phyloP scores from a whole-genome alignment of 1,140 invertebrate genomes.

The Ceratina japonica region DNA sequence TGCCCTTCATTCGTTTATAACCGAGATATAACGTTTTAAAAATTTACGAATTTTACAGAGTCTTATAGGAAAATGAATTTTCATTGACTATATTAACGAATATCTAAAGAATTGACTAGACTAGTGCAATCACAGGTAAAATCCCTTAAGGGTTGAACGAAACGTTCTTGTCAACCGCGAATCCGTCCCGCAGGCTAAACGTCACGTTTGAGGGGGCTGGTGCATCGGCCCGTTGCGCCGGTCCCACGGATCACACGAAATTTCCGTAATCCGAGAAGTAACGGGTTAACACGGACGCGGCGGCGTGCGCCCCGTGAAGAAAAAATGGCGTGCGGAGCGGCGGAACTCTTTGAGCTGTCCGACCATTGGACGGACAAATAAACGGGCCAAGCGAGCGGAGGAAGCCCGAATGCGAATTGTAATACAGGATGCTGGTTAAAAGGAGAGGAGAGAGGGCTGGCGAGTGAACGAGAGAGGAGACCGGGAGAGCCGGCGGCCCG shows the following conservation, averaged over 20 bases:
- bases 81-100: too few species aligned
- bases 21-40: too few species aligned
- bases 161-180: background rate
- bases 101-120: too few species aligned
- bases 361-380: constrained; percentile 68
- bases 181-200: too few species aligned
- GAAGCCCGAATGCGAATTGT: constrained; percentile 46
- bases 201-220: background rate
- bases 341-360: constrained; percentile 64
- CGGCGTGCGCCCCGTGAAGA: constrained; percentile 1
- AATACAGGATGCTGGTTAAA: constrained; percentile 22
- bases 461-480: background rate
- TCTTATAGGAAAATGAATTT: too few species aligned
- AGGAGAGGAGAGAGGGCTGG: constrained; percentile 3
- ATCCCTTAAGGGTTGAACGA: background rate
- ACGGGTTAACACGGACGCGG: constrained; percentile 45
- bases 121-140: too few species aligned
- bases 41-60: too few species aligned
- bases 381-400: constrained; percentile 61
- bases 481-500: constrained; percentile 54
- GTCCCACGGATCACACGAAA: constrained; percentile 45
- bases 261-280: constrained; percentile 68
- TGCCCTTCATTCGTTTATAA: too few species aligned
- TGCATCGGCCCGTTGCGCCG: background rate
- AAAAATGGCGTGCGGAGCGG: constrained; percentile 56